phyloP scores from a whole-genome alignment of 2,113 vertebrate species.

The Phyllostomus hastatus region DNA sequence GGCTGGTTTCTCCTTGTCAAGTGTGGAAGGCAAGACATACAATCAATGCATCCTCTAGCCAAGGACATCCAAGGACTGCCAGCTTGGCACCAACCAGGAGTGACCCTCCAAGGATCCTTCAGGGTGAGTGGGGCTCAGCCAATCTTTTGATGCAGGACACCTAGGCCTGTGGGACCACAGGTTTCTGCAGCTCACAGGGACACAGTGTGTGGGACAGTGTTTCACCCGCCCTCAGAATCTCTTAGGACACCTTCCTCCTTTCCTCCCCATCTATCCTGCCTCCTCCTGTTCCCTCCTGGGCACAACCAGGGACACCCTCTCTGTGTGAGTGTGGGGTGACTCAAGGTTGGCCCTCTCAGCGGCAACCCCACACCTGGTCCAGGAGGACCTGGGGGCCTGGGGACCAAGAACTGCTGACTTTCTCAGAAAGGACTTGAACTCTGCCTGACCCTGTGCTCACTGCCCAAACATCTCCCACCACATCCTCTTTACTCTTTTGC shows the following conservation, averaged over 20 bases:
- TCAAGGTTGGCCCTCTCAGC: neutral
- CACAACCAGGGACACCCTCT: too few species aligned
- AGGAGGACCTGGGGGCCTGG: neutral
- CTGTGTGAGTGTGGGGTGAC: too few species aligned
- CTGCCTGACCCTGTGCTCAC: neutral
- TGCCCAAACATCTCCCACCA: neutral
- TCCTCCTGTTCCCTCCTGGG: neutral
- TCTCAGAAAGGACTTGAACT: neutral
- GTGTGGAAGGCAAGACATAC: neutral
- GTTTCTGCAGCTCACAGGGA: neutral
- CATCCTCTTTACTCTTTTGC: neutral
- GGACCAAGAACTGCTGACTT: neutral
- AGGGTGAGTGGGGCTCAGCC: neutral
- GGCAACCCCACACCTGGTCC: too few species aligned
- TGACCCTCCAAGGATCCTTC: neutral
- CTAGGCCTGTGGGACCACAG: too few species aligned
- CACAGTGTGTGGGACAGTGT: neutral
- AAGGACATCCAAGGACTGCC: neutral
- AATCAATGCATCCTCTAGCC: neutral
- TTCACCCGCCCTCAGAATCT: too few species aligned
- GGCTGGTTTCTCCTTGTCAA: too few species aligned
- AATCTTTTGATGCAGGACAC: too few species aligned
- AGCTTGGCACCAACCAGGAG: neutral
- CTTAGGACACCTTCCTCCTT: too few species aligned
- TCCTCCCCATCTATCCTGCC: too few species aligned